phyloP scores from a whole-genome alignment of 2,888 invertebrate genomes.

The Andrena marginata region DNA sequence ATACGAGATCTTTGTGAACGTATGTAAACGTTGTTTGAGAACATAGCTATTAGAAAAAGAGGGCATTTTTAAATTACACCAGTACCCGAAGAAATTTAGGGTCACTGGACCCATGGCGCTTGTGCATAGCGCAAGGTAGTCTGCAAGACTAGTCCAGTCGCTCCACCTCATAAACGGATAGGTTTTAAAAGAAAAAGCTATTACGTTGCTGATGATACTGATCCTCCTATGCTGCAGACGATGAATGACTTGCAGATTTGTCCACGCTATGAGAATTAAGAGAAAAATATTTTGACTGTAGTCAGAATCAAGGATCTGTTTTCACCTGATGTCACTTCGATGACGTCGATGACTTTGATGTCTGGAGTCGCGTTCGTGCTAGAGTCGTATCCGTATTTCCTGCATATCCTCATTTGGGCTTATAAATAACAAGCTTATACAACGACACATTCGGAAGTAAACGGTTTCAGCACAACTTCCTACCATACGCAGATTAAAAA shows the following conservation, averaged over 20 bases:
- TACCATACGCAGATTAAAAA: slow-evolving; percentile 50
- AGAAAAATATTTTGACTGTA: neutral
- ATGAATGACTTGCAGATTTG: slow-evolving; percentile 35
- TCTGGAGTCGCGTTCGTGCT: neutral
- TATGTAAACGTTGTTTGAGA: slow-evolving; percentile 21
- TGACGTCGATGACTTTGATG: slow-evolving; percentile 12
- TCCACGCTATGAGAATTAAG: slow-evolving; percentile 5
- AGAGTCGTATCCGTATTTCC: too few species aligned
- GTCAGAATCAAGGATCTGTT: slow-evolving; percentile 12
- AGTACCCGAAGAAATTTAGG: slow-evolving; percentile 79
- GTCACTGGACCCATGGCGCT: slow-evolving; percentile 84
- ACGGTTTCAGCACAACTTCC: slow-evolving; percentile 37
- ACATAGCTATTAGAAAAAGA: neutral
- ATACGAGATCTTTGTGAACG: slow-evolving; percentile 42
- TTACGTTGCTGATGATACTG: slow-evolving; percentile 55
- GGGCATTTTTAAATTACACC: slow-evolving; percentile 69
- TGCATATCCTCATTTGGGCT: too few species aligned
- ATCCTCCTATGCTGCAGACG: slow-evolving; percentile 51
- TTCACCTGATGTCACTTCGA: slow-evolving; percentile 34
- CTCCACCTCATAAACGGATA: slow-evolving; percentile 79
- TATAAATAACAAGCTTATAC: too few species aligned
- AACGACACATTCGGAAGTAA: slow-evolving; percentile 34
- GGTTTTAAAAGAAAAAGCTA: slow-evolving; percentile 60
- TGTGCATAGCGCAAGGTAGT: slow-evolving; percentile 85
- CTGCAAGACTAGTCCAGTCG: slow-evolving; percentile 84